Percentiles rank a stretch among this genome's conserved stretches.
Conservation (phyloP, 1,140 invertebrate genomes). For the Forficula auricularia region DNA sequence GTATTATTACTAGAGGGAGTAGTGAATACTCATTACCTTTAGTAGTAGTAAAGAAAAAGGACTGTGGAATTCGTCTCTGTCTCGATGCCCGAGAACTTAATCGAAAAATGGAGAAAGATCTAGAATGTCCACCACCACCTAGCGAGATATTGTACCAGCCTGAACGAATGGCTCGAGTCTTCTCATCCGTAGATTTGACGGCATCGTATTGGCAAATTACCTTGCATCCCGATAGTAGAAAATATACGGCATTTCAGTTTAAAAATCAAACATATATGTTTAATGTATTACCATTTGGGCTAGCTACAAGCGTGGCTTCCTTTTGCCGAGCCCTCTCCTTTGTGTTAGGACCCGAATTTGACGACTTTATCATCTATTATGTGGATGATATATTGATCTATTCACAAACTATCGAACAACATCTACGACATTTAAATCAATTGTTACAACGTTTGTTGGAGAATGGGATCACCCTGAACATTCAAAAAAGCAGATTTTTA, state of each 20-base stretch:
- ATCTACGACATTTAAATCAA: not conserved
- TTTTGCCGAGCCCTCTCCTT: not conserved
- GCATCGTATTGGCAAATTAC: not conserved
- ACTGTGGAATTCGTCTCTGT: not conserved
- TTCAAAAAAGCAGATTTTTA: not conserved
- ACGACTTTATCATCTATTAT: not conserved
- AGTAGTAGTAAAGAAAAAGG: not conserved
- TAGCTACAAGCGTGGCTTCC: not conserved
- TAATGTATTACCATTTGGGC: not conserved
- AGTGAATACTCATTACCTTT: not conserved
- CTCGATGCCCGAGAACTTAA: not conserved
- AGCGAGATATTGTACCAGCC: not conserved
- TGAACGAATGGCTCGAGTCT: too few species aligned
- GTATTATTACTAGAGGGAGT: not conserved
- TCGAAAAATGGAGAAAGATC: not conserved
- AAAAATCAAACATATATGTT: not conserved
- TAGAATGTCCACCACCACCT: not conserved
- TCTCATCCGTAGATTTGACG: not conserved
- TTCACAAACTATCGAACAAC: not conserved
- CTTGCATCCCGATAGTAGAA: not conserved
- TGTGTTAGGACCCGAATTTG: not conserved
- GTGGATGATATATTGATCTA: not conserved
- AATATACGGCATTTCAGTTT: conserved; percentile 1
- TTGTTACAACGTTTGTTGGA: not conserved
- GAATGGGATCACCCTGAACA: not conserved